Base-by-base conservation (phyloP, 2,888 invertebrate species). In the Hyles lineata region DNA sequence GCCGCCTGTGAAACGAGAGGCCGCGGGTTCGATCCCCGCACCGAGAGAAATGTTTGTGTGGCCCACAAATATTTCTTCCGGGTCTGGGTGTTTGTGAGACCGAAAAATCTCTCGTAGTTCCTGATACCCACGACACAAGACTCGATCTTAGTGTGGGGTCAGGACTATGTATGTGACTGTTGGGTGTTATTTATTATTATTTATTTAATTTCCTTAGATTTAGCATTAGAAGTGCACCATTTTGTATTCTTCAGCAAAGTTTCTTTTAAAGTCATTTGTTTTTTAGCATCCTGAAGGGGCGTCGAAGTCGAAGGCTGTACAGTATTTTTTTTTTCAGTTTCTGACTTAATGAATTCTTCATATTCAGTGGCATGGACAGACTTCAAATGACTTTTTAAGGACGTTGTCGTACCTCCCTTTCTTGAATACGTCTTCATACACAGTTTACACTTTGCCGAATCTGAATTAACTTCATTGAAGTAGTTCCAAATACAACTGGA, bases 131-230 rank as follows among this genome's bases (percentile, higher is more conserved):
- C n/a, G n/a, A n/a, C n/a, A n/a, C n/a, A n/a, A n/a, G n/a, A n/a
- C n/a, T n/a, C n/a, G n/a, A n/a, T n/a, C n/a, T n/a, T n/a, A n/a
- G n/a, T n/a, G n/a, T n/a, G n/a, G n/a, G n/a, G n/a, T n/a, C n/a
- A n/a, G n/a, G n/a, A n/a, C n/a, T n/a, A n/a, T n/a, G n/a, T n/a
- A n/a, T n/a, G n/a, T n/a, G n/a, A n/a, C n/a, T n/a, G n/a, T n/a
- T n/a, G n/a, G n/a, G n/a, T n/a, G n/a, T n/a, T n/a, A n/a, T n/a
- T n/a, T n/a, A n/a, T n/a, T n/a, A n/a, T n/a, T n/a, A n/a, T n/a
- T n/a, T n/a, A n/a, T n/a, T n/a, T n/a, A 55, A 81, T 78, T 76
- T 80, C 74, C 59, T 19, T 73, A 67, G 73, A 74, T 76, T 78
- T 80, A 52, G 75, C 23, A 75, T 80, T 74, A 71, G 74, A 72